Evolutionary conservation across 2,888 invertebrate genomes (phyloP).

Genomic region (Brachyptera putata): DNA sequence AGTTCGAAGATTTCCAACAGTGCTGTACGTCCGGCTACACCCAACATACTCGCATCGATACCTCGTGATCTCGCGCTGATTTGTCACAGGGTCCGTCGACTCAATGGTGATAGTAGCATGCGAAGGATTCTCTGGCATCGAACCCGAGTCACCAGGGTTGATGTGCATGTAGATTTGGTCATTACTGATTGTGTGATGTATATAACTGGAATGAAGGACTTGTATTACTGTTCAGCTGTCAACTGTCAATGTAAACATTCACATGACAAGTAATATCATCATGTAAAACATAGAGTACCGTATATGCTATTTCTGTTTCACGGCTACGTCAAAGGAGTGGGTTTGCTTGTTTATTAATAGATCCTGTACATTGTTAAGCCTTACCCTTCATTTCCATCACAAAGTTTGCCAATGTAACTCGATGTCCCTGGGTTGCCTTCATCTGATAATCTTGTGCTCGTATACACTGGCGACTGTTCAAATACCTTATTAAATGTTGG

Average conservation of each 20-base stretch:
- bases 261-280: no score
- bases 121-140: slow-evolving; percentile 61
- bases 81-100: slow-evolving; percentile 54
- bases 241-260: no score
- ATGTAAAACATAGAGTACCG: no score
- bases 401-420: slow-evolving; percentile 43
- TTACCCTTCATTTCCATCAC: slow-evolving; percentile 51
- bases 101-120: slow-evolving; percentile 66
- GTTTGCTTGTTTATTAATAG: no score
- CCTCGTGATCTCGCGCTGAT: slow-evolving; percentile 59
- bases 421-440: slow-evolving; percentile 35
- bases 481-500: slow-evolving; percentile 49
- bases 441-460: slow-evolving; percentile 43
- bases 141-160: slow-evolving; percentile 58
- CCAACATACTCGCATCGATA: slow-evolving; percentile 87
- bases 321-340: no score
- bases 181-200: slow-evolving; percentile 62
- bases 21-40: slow-evolving; percentile 85
- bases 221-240: not conserved
- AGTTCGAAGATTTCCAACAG: slow-evolving; percentile 88
- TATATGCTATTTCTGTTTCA: no score
- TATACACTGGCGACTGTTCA: slow-evolving; percentile 46
- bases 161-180: slow-evolving; percentile 69
- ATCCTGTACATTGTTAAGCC: no score
- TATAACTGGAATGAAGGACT: slow-evolving; percentile 61